phyloP scores from a whole-genome alignment of 2,797 vertebrate species.

The Ctenochaetus hawaiiensis region DNA sequence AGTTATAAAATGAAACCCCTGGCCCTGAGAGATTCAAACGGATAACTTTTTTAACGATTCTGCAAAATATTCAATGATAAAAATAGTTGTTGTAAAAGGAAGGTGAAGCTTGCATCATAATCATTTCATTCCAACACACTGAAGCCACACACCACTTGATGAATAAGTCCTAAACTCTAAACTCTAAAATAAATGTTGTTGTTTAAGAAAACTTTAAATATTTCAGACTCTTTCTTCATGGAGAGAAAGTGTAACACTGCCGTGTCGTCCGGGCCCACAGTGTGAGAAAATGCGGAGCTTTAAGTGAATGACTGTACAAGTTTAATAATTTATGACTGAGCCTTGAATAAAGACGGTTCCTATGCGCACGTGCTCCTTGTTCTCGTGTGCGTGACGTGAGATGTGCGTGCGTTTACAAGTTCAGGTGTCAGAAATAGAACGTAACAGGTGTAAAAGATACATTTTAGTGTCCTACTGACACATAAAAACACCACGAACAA shows the following conservation, averaged over 20 bases:
- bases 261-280: not conserved
- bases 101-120: no score
- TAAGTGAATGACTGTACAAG: conserved; percentile 48
- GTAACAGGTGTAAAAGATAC: not conserved
- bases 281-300: conserved; percentile 22
- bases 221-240: not conserved
- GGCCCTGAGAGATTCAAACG: not conserved
- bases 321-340: conserved; percentile 46
- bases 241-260: not conserved
- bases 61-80: not conserved
- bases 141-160: no score
- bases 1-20: not conserved
- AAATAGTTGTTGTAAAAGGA: not conserved
- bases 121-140: no score
- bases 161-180: not conserved
- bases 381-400: conserved; percentile 37
- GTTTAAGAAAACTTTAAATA: not conserved
- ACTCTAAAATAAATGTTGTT: not conserved
- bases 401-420: conserved; percentile 52
- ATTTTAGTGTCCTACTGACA: accelerated
- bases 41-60: not conserved
- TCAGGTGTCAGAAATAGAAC: conserved; percentile 11
- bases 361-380: conserved; percentile 52
- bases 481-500: not conserved
- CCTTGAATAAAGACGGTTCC: conserved; percentile 33